Base-by-base conservation (phyloP, 2,113 vertebrate species). In the Seriola aureovittata region DNA sequence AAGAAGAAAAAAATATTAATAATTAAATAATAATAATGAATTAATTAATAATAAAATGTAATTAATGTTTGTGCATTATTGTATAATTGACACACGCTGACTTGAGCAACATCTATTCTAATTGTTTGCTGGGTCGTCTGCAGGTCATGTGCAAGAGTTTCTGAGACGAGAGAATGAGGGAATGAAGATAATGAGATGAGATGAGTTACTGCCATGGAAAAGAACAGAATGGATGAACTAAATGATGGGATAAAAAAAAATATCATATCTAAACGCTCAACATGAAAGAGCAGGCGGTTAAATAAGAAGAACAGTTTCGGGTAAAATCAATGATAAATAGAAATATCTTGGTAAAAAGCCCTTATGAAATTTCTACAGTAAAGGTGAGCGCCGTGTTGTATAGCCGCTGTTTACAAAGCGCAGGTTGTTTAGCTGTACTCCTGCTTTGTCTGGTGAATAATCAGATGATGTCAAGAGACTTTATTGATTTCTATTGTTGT, bases 401-500 rank as follows among this genome's bases (percentile, higher is more conserved):
- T 4, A 23, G 66, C 44, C 13, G 8, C 50, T 14, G 36, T 85
- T 66, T 76, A 10, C 59, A 68, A 77, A 84, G 48, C 17, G n/a
- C 13, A 16, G 32, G 60, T 65, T 84, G 60, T 65, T 84, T 36
- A 73, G 40, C 68, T 74, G 36, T 42, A 29, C 23, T 83, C 54
- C 32, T 38, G 78, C 78, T 79, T 78, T 75, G 78, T 82, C 69
- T 80, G 71, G 25, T 83, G 71, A 85, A 84, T 87, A 83, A 87
- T 84, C 79, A 81, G 84, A 81, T 32, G 70, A 82, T 75, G 74
- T 75, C 63, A 58, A 48, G 74, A 83, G 58, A 81, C 59, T 75
- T 84, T 75, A 89, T 92, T 34, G 83, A 89, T 90, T 83, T 79
- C 69, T 63, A 80, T 81, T 87, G 81, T 79, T 86, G 65, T 69